Percentiles rank a stretch among this genome's conserved stretches.
phyloP scores from a whole-genome alignment of 2,113 vertebrate genomes.

The Oenanthe oenanthe region DNA sequence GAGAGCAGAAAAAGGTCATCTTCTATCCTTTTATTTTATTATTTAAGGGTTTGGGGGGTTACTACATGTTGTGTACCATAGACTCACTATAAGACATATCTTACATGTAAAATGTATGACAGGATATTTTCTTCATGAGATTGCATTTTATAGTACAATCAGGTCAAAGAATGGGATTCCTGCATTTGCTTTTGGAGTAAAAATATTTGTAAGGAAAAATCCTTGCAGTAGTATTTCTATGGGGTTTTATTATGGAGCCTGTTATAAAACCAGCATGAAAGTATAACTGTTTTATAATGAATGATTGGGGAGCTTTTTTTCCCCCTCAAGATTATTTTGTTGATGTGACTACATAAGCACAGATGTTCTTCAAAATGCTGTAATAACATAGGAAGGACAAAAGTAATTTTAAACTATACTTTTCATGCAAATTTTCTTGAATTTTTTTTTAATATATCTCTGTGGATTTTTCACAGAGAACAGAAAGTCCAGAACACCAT shows the following conservation, averaged over 20 bases:
- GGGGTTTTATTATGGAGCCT: neutral
- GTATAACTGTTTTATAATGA: neutral
- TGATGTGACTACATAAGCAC: neutral
- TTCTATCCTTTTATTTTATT: neutral
- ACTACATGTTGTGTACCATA: neutral
- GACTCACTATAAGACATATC: neutral
- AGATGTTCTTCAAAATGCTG: slow-evolving; percentile 11
- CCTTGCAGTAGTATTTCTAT: neutral
- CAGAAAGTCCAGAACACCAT: neutral
- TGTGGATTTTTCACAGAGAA: slow-evolving; percentile 5
- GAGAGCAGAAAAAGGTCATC: neutral
- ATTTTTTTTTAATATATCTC: neutral
- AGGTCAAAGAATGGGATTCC: neutral
- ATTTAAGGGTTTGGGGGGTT: neutral
- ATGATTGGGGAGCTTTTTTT: neutral
- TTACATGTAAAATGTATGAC: neutral
- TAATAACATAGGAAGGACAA: neutral
- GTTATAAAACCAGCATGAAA: neutral
- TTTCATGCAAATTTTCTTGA: neutral
- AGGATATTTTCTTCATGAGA: neutral
- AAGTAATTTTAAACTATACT: neutral
- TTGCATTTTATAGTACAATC: neutral
- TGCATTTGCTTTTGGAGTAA: neutral
- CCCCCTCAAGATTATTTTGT: neutral
- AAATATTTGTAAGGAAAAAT: neutral